Base-by-base conservation (phyloP, 1,140 invertebrate genomes). In the Trachymyrmex septentrionalis region DNA sequence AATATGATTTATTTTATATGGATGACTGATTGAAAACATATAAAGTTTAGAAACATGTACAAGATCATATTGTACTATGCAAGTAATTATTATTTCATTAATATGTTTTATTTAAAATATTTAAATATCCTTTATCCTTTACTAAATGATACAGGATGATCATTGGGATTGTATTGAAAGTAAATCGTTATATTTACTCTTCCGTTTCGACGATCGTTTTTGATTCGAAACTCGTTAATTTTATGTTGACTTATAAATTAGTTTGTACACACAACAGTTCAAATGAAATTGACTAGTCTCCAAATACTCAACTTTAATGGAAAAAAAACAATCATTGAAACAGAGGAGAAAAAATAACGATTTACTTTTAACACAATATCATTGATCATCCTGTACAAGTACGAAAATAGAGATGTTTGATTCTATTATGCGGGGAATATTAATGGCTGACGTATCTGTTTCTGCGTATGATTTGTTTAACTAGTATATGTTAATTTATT, bases 401-500 rank as follows among this genome's bases (percentile, higher is more conserved):
- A n/a, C 7, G 57, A 34, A 75, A 7, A 24, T 10, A 80, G 30
- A 64, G 50, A 21, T 19, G 16, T 24, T 59, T 82, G 21, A 84
- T 73, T 50, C 44, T 61, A n/a, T 75, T 57, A 44, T 24, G 38
- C 14, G 21, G n/a, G 55, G 24, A 61, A 84, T 75, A 63, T 84
- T 24, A 48, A 63, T 63, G 21, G 34, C 67, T 82, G 24, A 53
- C 27, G 16, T 50, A 66, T 66, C 44, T 80, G 80, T 82, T 73
- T 73, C 69, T 82, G 80, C 55, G 19, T 82, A 50, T 38, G 10
- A 57, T 82, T 82, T 61, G 10, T 73, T 82, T 21, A 50, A 48
- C 5, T 73, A 16, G 19, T 75, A 59, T 24, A 55, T 72, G 38
- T 48, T 72, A 73, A 10, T 82, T 14, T 50, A 50, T 50, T 50